Percentiles rank a stretch among this genome's conserved stretches.
Evolutionary conservation across 1,140 invertebrate species (phyloP).

Genomic region (Ceratina australensis): DNA sequence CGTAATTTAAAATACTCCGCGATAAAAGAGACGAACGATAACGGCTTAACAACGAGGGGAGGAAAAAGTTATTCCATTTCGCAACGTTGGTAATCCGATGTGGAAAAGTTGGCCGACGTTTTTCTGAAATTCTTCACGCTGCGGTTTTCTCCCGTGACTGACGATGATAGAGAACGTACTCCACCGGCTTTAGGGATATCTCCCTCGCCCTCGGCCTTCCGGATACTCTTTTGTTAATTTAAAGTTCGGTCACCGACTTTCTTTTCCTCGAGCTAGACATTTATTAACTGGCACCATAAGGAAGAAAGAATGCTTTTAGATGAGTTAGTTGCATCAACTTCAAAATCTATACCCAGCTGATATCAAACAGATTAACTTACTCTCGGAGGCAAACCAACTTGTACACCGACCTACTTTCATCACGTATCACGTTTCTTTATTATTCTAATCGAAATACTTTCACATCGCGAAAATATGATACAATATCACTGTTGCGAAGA

Average conservation of each 20-base stretch:
- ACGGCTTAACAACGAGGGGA: constrained; percentile 32
- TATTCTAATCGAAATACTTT: too few species aligned
- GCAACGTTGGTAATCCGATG: constrained; percentile 42
- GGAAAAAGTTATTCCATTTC: constrained; percentile 45
- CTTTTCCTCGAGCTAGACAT: neutral
- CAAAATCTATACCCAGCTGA: neutral
- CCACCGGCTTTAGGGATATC: neutral
- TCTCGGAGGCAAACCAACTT: too few species aligned
- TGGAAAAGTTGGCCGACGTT: constrained; percentile 34
- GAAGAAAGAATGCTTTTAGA: too few species aligned
- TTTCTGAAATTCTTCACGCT: constrained; percentile 9
- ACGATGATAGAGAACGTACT: neutral
- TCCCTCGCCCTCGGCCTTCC: neutral
- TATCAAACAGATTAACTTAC: neutral
- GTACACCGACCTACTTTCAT: too few species aligned
- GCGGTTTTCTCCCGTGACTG: constrained; percentile 5
- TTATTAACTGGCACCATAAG: too few species aligned
- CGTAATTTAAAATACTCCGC: constrained; percentile 48
- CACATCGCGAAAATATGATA: too few species aligned
- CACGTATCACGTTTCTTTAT: too few species aligned
- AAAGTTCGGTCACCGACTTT: neutral
- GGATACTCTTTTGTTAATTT: neutral
- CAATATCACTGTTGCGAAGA: too few species aligned
- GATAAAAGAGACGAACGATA: constrained; percentile 50
- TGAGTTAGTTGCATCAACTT: neutral